A percentile compares a stretch with the other conserved stretches of the same genome.
phyloP scores from a whole-genome alignment of 2,888 invertebrate genomes.

The Lumbricus terrestris region DNA sequence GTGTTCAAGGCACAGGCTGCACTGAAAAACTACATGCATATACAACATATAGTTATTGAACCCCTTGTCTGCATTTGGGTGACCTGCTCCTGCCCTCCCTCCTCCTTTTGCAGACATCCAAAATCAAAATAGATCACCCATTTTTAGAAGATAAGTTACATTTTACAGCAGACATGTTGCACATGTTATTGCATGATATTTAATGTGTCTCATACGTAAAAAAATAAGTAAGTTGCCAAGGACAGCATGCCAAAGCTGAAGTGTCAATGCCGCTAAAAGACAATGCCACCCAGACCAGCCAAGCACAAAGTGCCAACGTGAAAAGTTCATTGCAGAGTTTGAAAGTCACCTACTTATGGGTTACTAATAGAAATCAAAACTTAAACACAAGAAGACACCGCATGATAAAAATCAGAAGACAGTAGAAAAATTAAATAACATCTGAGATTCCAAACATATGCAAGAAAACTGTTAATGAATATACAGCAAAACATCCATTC shows the following conservation, averaged over 20 bases:
- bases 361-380: neutral
- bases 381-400: neutral
- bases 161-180: too few relatives aligned
- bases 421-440: neutral
- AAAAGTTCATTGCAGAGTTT: neutral
- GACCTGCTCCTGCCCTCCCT: too few relatives aligned
- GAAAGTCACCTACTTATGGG: neutral
- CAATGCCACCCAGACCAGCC: neutral
- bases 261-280: neutral
- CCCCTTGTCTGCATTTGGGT: too few relatives aligned
- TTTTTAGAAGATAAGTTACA: too few relatives aligned
- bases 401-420: neutral
- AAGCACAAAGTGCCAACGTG: neutral
- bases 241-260: too few relatives aligned
- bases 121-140: too few relatives aligned
- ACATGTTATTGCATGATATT: too few relatives aligned
- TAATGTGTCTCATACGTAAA: too few relatives aligned
- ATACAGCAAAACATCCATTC: neutral
- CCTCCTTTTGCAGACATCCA: too few relatives aligned
- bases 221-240: neutral
- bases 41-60: too few relatives aligned
- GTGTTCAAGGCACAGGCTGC: too few relatives aligned
- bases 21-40: too few relatives aligned
- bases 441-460: neutral
- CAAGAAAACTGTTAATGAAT: neutral